Evolutionary conservation across 2,113 vertebrate genomes (phyloP).

Genomic region (Rhea americana): DNA sequence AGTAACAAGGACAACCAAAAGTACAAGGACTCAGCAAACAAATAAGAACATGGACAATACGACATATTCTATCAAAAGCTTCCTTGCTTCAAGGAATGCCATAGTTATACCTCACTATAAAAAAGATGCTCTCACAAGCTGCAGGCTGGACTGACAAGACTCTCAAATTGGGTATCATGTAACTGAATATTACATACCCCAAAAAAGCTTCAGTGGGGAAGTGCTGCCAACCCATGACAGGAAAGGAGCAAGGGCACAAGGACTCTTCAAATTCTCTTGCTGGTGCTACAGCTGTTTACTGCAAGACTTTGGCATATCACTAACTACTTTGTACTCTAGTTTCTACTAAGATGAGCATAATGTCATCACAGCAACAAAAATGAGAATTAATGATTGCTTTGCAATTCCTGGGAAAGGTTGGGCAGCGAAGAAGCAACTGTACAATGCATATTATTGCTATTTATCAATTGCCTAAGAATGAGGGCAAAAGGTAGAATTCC

Average conservation of each 20-base stretch:
- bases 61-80: background rate
- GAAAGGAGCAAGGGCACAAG: background rate
- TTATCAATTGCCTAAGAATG: background rate
- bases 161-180: background rate
- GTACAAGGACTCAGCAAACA: background rate
- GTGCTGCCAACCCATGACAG: background rate
- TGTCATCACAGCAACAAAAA: background rate
- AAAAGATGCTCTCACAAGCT: background rate
- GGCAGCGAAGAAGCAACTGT: background rate
- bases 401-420: background rate
- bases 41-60: accelerated
- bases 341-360: background rate
- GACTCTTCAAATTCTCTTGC: background rate
- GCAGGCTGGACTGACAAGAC: background rate
- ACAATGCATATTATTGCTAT: background rate
- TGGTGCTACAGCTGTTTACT: background rate
- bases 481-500: background rate
- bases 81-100: background rate
- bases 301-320: background rate
- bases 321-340: background rate
- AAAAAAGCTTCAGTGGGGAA: background rate
- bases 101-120: background rate
- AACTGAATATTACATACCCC: accelerated
- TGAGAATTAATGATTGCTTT: conserved; percentile 2
- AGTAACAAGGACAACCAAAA: background rate